Percentiles rank a stretch among this genome's conserved stretches.
Conservation (phyloP, 2,113 vertebrate species). For the Tinamus guttatus region DNA sequence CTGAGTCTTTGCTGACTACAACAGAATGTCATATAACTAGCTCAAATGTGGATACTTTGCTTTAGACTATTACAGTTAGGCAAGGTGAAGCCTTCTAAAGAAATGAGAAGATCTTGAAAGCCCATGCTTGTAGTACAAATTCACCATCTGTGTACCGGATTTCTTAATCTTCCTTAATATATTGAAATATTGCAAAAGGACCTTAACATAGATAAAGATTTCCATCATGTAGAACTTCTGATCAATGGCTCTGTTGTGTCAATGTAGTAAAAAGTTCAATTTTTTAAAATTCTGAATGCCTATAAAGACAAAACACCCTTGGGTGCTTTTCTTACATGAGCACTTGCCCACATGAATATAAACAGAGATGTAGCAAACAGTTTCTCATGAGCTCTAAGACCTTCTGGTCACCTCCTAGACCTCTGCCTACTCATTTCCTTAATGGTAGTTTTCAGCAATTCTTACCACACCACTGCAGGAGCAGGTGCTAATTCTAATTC, state of each 20-base stretch:
- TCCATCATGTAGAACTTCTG: neutral
- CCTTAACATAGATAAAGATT: neutral
- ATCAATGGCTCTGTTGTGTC: neutral
- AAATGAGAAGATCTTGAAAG: neutral
- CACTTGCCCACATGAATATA: neutral
- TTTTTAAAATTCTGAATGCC: neutral
- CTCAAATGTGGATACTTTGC: neutral
- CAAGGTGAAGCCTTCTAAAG: neutral
- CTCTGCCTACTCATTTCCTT: conserved; percentile 67
- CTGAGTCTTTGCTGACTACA: neutral
- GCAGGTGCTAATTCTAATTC: conserved; percentile 76
- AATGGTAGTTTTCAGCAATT: conserved; percentile 71
- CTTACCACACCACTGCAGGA: conserved; percentile 50
- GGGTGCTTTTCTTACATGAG: neutral
- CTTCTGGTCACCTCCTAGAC: conserved; percentile 63
- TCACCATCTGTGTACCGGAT: neutral
- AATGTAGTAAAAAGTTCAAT: neutral
- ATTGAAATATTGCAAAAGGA: neutral
- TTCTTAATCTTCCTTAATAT: neutral
- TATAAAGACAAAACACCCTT: neutral
- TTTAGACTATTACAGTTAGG: neutral
- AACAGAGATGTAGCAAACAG: conserved; percentile 42
- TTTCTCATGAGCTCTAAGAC: neutral
- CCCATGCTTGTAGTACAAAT: neutral
- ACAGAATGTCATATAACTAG: neutral